phyloP scores from a whole-genome alignment of 1,140 invertebrate species.

The Cyclargus thomasi region DNA sequence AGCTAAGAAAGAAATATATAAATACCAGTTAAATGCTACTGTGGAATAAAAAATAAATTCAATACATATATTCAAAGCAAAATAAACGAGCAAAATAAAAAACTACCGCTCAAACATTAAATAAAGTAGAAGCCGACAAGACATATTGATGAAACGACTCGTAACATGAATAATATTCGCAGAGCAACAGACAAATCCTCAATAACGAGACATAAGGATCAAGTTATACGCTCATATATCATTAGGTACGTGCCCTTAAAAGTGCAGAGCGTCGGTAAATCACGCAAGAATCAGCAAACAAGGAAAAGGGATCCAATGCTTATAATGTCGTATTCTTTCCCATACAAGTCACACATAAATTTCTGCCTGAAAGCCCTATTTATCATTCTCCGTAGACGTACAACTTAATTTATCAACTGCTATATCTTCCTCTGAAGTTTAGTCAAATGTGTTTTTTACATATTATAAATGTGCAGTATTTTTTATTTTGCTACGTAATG shows the following conservation, averaged over 20 bases:
- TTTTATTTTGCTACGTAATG: not conserved
- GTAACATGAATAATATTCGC: not conserved
- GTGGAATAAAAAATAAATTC: too few relatives aligned
- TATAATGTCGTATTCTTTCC: slow-evolving; percentile 32
- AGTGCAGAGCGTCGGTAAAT: slow-evolving; percentile 6
- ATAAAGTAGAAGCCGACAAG: not conserved
- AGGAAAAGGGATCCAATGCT: slow-evolving; percentile 25
- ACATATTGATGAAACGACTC: not conserved
- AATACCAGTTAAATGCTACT: too few relatives aligned
- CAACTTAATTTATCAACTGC: slow-evolving; percentile 36
- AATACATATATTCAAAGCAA: not conserved
- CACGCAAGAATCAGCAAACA: slow-evolving; percentile 11
- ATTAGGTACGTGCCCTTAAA: slow-evolving; percentile 3
- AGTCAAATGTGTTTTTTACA: slow-evolving; percentile 12
- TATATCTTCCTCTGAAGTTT: slow-evolving; percentile 25
- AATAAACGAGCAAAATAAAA: not conserved
- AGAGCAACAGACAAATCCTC: not conserved
- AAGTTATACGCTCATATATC: not conserved
- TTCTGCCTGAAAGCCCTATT: slow-evolving; percentile 32
- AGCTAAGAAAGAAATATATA: too few relatives aligned
- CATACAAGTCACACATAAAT: slow-evolving; percentile 37
- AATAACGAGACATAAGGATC: not conserved
- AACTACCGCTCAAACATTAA: not conserved
- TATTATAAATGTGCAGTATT: not conserved
- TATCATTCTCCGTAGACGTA: slow-evolving; percentile 32